A percentile compares a stretch with the other conserved stretches of the same genome.
Conservation (phyloP, 2,113 vertebrate genomes). For the Lepus europaeus region DNA sequence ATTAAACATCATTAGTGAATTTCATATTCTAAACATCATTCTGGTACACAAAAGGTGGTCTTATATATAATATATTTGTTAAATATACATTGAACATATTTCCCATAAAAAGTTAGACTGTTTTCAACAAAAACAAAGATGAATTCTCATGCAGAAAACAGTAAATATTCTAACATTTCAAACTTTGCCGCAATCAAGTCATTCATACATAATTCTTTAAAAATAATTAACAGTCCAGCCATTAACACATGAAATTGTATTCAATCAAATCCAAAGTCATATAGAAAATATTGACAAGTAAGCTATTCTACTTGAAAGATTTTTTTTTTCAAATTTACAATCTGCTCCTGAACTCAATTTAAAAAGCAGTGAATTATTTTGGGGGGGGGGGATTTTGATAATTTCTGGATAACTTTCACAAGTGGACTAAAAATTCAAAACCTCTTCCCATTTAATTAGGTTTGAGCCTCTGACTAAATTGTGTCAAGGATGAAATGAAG, state of each 20-base stretch:
- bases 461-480: not conserved
- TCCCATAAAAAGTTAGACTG: not conserved
- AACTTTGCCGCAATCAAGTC: not conserved
- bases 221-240: conserved; percentile 27
- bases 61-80: not conserved
- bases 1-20: not conserved
- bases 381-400: not conserved
- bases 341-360: conserved; percentile 57
- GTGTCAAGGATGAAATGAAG: conserved; percentile 3
- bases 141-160: not conserved
- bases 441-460: not conserved
- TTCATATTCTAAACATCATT: not conserved
- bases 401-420: conserved; percentile 44
- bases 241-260: not conserved
- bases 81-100: not conserved
- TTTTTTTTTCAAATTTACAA: conserved; percentile 41
- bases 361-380: not conserved
- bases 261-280: conserved; percentile 2
- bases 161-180: not conserved
- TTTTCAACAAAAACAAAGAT: not conserved
- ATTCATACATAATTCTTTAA: conserved; percentile 30
- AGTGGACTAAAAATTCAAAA: conserved; percentile 42
- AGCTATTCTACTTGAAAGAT: conserved; percentile 23
- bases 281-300: conserved; percentile 25
- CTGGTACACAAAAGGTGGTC: not conserved